phyloP scores from a whole-genome alignment of 1,140 invertebrate species.

The Lucilia sericata region DNA sequence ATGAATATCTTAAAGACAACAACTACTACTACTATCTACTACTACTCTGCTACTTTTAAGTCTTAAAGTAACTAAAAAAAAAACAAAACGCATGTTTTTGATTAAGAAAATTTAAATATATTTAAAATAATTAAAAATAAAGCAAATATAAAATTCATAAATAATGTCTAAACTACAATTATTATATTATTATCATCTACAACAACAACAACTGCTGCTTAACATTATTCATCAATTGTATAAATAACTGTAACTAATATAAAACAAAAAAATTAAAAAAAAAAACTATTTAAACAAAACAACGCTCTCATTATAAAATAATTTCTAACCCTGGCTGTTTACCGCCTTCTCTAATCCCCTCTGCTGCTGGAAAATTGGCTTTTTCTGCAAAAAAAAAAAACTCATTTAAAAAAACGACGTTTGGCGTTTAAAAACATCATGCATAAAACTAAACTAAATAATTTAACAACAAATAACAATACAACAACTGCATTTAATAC shows the following conservation, averaged over 20 bases:
- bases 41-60: background rate
- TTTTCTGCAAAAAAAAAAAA: background rate
- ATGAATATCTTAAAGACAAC: background rate
- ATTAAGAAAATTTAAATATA: background rate
- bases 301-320: background rate
- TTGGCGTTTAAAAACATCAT: conserved; percentile 52
- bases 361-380: background rate
- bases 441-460: conserved; percentile 64
- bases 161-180: conserved; percentile 17
- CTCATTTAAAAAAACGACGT: background rate
- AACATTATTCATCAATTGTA: background rate
- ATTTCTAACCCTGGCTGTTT: background rate
- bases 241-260: conserved; percentile 6
- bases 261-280: background rate
- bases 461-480: background rate
- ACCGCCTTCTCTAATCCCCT: too few species aligned
- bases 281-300: background rate
- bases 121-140: background rate
- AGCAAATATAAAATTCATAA: background rate
- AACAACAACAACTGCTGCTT: background rate
- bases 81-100: conserved; percentile 1
- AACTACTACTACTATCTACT: too few species aligned
- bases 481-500: background rate
- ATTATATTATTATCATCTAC: background rate
- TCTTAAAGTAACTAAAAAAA: conserved; percentile 9